Evolutionary conservation across 2,797 vertebrate species (phyloP), one percentile per base, ranked within the genome.

Genomic region (Poecilia velifera): DNA sequence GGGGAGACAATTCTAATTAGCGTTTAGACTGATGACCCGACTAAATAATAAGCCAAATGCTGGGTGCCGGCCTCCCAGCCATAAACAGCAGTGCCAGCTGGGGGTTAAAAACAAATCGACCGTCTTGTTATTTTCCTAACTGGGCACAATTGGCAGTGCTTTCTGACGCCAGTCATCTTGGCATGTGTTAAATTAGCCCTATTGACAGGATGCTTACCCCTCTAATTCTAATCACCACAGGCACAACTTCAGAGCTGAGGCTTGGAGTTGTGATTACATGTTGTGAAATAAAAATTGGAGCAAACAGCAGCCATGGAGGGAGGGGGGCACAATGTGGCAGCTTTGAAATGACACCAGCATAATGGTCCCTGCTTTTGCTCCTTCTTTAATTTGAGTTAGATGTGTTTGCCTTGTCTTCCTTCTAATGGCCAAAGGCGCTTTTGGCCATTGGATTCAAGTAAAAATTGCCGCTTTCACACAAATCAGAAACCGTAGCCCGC

Each of bases 31-130:
- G 88, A 92, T 90, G 89, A 91, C 90, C 79, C 73, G 86, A 87
- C 84, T 88, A 80, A 92, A 89, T 88, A 92, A 91, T 82, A 92
- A 85, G 86, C 79, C 76, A 74, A 84, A 80, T 64, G 83, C 86
- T 78, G 73, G 74, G 74, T 53, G 82, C 64, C 31, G 45, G 78
- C 87, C 84, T 85, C 78, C 47, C 82, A 86, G 77, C 81, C 77
- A 49, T 83, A 73, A 89, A 88, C 81, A 86, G 76, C 16, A 3
- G 66, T 76, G 75, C 84, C 80, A 83, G 77, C 89, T 84, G 77
- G 87, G 89, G 89, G 89, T 88, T 91, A 87, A 84, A 92, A 91
- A 90, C 87, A 91, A 92, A 92, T 92, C 36, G 82, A 90, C 71
- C 57, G 9, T 80, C 82, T 87, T 89, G 82, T 92, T 91, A 86